Base-by-base conservation (phyloP, 2,888 invertebrate species). In the Hecatera dysodea region DNA sequence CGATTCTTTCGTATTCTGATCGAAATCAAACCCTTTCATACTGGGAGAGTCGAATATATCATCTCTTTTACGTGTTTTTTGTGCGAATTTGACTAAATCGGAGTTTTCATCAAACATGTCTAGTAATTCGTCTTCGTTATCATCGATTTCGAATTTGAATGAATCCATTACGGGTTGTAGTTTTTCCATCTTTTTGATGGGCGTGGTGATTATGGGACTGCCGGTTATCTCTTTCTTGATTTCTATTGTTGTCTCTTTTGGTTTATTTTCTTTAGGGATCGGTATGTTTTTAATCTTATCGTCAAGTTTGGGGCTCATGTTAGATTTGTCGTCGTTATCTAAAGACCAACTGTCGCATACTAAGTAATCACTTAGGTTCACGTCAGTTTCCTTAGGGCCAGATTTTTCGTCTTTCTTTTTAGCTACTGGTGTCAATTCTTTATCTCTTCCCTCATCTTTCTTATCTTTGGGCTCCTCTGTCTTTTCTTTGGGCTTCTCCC, bases 261-360 rank as follows among this genome's bases (percentile, higher is more conserved):
- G 72, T 33, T 77, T 71, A 46, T 73, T 85, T 27, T 76, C 82
- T 70, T 84, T 81, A 46, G 83, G 75, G 22, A 85, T 76, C 5
- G 81, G 80, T 56, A 78, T 82, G 7, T 82, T 76, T 73, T 86
- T 88, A n/a, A 70, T 44, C 19, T 88, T 91, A 0, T 90, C 90
- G 6, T 89, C 90, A 0, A 81, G 62, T 78, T 88, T 90, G 0
- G 94, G 95, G 65, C 93, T 94, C 0, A 86, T 81, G 48, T 82
- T 87, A 46, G 83, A 88, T 85, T 92, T 95, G 5, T 95, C 94
- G 17, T 95, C 96, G 59, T 93, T 94, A 39, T 96, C 96, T 22
- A 94, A 81, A 6, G 96, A 96, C 96, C 96, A 96, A 80, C 96
- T 96, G 67, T 96, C 96, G 73, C 96, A 96, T 19, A 96, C 91